These are phyloP conservation scores for Pogonophryne albipinna DNA, from an alignment of 2,797 vertebrate species.

Conservation along the genomic window DNA sequence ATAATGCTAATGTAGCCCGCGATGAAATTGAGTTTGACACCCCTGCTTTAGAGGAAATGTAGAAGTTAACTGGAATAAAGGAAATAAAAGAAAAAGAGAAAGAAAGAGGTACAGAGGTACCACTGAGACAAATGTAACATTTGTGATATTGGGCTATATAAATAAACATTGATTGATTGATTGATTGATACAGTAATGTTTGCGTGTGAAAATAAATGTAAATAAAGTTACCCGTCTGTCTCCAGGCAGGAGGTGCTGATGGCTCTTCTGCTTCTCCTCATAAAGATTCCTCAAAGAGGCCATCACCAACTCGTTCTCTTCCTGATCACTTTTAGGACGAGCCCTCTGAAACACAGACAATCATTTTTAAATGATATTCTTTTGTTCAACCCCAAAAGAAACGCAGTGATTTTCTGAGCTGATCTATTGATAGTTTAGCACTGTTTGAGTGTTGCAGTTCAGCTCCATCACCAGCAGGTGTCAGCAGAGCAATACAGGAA, in stretches of 20 bases:
- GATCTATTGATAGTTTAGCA: neutral
- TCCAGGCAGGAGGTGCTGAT: slow-evolving; percentile 84
- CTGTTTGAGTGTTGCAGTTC: slow-evolving; percentile 49
- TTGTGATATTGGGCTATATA: too few species aligned
- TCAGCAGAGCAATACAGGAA: slow-evolving; percentile 53
- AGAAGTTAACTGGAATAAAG: neutral
- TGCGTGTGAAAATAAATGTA: neutral
- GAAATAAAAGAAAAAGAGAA: neutral
- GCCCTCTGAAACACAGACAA: slow-evolving; percentile 86
- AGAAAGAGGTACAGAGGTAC: neutral
- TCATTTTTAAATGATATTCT: neutral
- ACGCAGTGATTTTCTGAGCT: neutral
- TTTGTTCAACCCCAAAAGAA: neutral
- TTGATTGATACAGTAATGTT: neutral
- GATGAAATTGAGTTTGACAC: neutral
- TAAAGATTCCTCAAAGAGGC: slow-evolving; percentile 90
- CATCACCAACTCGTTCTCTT: slow-evolving; percentile 94
- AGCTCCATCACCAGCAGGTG: slow-evolving; percentile 81
- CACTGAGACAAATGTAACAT: too few species aligned
- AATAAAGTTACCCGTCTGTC: slow-evolving; percentile 87
- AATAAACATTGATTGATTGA: too few species aligned
- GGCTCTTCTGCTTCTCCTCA: slow-evolving; percentile 92
- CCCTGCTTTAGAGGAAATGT: neutral
- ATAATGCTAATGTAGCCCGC: too few species aligned
- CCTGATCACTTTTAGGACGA: slow-evolving; percentile 91